Percentiles rank a stretch among this genome's conserved stretches.
Evolutionary conservation across 1,140 invertebrate genomes (phyloP).

Genomic region (Pristionchus pacificus): DNA sequence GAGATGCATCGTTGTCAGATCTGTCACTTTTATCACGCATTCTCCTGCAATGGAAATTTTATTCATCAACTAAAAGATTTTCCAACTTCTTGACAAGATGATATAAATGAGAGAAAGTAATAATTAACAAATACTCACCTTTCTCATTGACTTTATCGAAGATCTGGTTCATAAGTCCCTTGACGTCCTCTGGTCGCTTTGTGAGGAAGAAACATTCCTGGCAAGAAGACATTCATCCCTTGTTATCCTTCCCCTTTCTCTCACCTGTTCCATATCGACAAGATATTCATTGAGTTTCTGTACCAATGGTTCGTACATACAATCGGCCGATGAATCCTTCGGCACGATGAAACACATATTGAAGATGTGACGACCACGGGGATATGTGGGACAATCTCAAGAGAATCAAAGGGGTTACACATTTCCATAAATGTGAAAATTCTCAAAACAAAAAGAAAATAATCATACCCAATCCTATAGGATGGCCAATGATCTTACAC

Average conservation of each 20-base stretch:
- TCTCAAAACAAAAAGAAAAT: background rate
- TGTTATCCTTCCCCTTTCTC: background rate
- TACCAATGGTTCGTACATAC: slow-evolving; percentile 55
- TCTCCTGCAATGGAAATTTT: slow-evolving; percentile 40
- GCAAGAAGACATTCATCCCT: slow-evolving; percentile 11
- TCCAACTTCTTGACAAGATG: too few species aligned
- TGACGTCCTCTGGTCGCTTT: slow-evolving; percentile 25
- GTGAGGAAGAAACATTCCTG: slow-evolving; percentile 40
- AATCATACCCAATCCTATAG: slow-evolving; percentile 42
- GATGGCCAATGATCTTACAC: slow-evolving; percentile 52
- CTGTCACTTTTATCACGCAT: slow-evolving; percentile 44
- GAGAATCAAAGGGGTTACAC: background rate
- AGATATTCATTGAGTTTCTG: slow-evolving; percentile 55
- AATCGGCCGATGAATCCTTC: slow-evolving; percentile 35
- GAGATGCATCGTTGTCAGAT: slow-evolving; percentile 46
- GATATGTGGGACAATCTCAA: slow-evolving; percentile 20
- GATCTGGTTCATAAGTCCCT: slow-evolving; percentile 39
- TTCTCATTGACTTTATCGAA: slow-evolving; percentile 45
- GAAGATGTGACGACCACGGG: slow-evolving; percentile 42
- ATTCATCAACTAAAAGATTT: background rate
- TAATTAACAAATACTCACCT: slow-evolving; percentile 35
- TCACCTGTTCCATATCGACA: slow-evolving; percentile 46
- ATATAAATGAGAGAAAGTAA: too few species aligned
- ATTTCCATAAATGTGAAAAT: background rate
- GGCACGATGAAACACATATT: slow-evolving; percentile 53